A percentile compares a stretch with the other conserved stretches of the same genome.
These are phyloP conservation scores for Orchestia grillus DNA, from an alignment of 1,140 invertebrate species.

Conservation along the genomic window DNA sequence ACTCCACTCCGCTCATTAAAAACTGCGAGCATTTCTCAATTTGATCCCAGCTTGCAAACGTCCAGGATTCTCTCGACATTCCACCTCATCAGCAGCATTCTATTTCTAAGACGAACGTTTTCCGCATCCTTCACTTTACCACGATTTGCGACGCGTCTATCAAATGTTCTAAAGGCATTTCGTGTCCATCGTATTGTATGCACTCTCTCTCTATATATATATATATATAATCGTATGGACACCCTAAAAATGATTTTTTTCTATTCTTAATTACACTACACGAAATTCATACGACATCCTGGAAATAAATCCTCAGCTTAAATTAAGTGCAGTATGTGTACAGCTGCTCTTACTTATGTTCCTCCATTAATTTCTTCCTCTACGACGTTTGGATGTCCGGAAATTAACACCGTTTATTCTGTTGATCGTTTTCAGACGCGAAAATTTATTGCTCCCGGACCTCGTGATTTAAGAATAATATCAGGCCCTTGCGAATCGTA, in stretches of 20 bases:
- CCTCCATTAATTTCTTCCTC: background rate
- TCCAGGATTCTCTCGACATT: too few species aligned
- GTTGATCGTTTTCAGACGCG: background rate
- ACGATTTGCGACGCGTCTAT: background rate
- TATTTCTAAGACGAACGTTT: background rate
- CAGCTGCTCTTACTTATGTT: background rate
- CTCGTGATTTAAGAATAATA: conserved; percentile 2
- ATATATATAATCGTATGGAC: too few species aligned
- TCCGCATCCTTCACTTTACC: background rate
- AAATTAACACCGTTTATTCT: conserved; percentile 2
- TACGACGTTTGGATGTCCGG: background rate
- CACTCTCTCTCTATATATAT: background rate
- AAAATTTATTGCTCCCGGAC: background rate
- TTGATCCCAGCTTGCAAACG: too few species aligned
- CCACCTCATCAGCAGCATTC: too few species aligned
- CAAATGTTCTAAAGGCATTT: background rate
- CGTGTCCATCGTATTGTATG: background rate
- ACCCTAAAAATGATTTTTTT: background rate
- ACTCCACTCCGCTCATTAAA: too few species aligned
- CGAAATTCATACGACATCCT: background rate
- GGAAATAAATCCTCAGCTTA: background rate
- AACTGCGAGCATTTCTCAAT: too few species aligned
- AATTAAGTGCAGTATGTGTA: background rate
- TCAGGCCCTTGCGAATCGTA: background rate
- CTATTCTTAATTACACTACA: background rate